Evolutionary conservation across 2,888 invertebrate genomes (phyloP).

Genomic region (Phorcus lineatus): DNA sequence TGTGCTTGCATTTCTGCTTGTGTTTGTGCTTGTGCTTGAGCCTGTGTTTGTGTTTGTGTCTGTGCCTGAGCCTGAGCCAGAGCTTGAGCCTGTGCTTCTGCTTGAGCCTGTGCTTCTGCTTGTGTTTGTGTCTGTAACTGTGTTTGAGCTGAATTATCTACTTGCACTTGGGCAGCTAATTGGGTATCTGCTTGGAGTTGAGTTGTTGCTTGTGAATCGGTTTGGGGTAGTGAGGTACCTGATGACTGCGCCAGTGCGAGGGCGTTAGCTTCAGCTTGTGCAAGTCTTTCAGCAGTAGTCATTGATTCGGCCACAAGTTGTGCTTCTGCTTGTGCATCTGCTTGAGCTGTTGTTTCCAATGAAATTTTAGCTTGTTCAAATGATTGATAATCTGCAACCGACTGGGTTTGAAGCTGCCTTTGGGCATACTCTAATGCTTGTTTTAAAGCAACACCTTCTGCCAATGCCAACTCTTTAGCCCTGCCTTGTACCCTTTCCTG

Average conservation of each 20-base stretch:
- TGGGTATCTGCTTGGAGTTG: neutral
- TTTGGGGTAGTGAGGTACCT: neutral
- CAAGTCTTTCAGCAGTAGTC: neutral
- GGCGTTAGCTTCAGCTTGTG: neutral
- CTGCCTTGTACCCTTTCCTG: neutral
- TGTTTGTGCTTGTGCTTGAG: neutral
- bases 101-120: neutral
- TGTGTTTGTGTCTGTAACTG: constrained; percentile 14
- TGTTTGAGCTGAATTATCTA: neutral
- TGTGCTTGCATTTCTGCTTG: neutral
- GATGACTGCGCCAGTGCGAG: neutral
- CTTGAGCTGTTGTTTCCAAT: neutral
- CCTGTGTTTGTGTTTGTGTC: neutral
- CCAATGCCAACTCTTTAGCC: neutral
- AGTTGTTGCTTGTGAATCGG: neutral
- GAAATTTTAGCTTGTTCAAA: neutral
- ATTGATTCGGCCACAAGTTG: neutral
- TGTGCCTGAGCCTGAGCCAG: neutral
- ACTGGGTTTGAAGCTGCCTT: neutral
- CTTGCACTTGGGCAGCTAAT: neutral
- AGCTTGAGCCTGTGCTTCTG: neutral
- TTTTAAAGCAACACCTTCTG: neutral
- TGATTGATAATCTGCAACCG: neutral
- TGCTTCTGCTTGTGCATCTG: neutral
- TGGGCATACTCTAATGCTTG: neutral